Evolutionary conservation across 2,113 vertebrate species (phyloP).

Genomic region (Muntiacus muntjak): DNA sequence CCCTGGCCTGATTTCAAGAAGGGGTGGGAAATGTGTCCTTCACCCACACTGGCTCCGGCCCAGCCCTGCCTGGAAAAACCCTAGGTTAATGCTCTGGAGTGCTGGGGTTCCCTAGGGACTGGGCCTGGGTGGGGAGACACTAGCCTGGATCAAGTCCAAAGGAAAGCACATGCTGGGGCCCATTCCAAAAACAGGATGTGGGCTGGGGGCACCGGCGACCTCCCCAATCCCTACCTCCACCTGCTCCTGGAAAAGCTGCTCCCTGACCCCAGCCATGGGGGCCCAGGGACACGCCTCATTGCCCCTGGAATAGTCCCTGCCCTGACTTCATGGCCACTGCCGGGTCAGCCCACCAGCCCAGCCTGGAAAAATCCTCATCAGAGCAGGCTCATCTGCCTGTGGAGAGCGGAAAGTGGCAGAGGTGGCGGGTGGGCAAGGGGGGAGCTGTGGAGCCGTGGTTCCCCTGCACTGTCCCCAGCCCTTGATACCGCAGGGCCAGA

Average conservation of each 20-base stretch:
- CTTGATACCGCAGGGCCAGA: neutral
- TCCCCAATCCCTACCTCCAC: neutral
- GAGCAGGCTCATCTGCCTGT: neutral
- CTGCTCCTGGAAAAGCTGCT: neutral
- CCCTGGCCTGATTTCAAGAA: neutral
- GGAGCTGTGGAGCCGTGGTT: neutral
- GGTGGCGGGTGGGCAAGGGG: neutral
- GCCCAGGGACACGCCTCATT: neutral
- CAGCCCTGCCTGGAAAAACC: constrained; percentile 48
- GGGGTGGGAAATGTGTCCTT: neutral
- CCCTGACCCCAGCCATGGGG: neutral
- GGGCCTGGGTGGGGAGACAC: neutral
- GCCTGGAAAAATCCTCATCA: constrained; percentile 55
- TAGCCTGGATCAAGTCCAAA: constrained; percentile 35
- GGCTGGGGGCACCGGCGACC: neutral
- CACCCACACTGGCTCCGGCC: neutral
- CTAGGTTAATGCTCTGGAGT: neutral
- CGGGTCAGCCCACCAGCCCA: neutral
- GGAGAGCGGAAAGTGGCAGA: neutral
- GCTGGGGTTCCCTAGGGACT: neutral
- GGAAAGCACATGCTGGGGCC: neutral
- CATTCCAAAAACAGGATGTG: constrained; percentile 56
- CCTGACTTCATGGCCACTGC: neutral
- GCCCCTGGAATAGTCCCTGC: neutral
- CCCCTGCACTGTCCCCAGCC: neutral